Evolutionary conservation across 2,888 invertebrate species (phyloP).

Genomic region (Aphrophora alni): DNA sequence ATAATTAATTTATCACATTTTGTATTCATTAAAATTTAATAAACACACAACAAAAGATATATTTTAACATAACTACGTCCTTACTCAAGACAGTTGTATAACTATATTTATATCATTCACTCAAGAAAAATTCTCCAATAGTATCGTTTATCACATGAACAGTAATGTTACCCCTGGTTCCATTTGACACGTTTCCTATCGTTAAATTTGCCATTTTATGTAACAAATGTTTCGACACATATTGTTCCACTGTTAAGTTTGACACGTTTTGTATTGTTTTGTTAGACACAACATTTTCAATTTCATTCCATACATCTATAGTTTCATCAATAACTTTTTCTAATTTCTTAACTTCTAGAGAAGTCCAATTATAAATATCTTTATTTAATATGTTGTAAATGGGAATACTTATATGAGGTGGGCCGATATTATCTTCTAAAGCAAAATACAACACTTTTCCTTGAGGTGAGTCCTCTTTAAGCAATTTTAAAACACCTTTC

Average conservation of each 20-base stretch:
- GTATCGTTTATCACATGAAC: too few species aligned
- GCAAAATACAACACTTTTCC: constrained; percentile 16
- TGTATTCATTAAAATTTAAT: too few species aligned
- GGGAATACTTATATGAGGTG: constrained; percentile 21
- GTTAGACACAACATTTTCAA: not conserved
- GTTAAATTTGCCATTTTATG: too few species aligned
- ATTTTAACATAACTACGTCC: too few species aligned
- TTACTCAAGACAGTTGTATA: too few species aligned
- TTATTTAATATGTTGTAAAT: constrained; percentile 20
- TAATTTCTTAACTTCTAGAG: not conserved
- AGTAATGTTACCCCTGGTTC: too few species aligned
- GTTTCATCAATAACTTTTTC: constrained; percentile 20
- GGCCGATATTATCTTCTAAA: constrained; percentile 12
- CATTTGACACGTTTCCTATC: too few species aligned
- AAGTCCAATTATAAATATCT: constrained; percentile 13
- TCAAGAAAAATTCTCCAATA: too few species aligned
- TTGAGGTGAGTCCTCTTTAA: constrained; percentile 15
- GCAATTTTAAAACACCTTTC: constrained; percentile 8
- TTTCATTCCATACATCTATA: constrained; percentile 13
- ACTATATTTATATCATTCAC: too few species aligned
- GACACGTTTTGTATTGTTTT: not conserved
- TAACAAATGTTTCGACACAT: too few species aligned
- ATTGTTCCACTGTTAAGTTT: not conserved
- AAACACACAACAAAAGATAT: too few species aligned
- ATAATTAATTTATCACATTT: too few species aligned